Percentiles rank a stretch among this genome's conserved stretches.
Conservation (phyloP, 2,113 vertebrate genomes). For the Anarhynchus alexandrinus region DNA sequence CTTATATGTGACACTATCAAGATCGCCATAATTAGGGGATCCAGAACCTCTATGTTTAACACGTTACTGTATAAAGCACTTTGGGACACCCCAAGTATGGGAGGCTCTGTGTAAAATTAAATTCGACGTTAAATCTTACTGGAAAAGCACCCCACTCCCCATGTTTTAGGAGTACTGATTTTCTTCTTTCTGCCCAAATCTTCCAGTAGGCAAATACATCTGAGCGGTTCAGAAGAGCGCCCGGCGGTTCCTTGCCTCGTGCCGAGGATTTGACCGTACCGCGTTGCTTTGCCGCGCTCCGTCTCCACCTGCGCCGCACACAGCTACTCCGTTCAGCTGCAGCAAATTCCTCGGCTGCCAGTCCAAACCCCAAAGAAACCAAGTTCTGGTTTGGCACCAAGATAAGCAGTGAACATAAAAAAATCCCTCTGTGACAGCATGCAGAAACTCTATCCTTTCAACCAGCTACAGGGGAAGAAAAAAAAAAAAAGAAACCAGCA, state of each 20-base stretch:
- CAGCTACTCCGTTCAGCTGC: not conserved
- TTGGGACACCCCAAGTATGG: not conserved
- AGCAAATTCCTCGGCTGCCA: not conserved
- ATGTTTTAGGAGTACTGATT: not conserved
- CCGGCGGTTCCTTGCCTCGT: not conserved
- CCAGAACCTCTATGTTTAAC: not conserved
- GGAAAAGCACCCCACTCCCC: not conserved
- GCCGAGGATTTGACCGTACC: accelerated
- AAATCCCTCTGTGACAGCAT: not conserved
- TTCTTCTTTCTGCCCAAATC: not conserved
- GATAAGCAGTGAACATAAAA: not conserved
- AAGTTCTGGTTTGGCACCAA: not conserved
- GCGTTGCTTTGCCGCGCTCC: not conserved
- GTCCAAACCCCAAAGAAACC: not conserved
- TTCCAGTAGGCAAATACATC: not conserved
- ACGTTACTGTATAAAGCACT: not conserved
- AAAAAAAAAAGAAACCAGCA: not conserved
- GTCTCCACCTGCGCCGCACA: not conserved
- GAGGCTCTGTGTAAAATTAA: not conserved
- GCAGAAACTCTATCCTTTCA: not conserved
- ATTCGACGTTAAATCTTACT: not conserved
- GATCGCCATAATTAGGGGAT: not conserved
- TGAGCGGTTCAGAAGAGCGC: not conserved
- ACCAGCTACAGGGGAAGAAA: not conserved
- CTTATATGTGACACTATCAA: not conserved